Evolutionary conservation across 2,888 invertebrate genomes (phyloP).

Genomic region (Diarsia brunnea): DNA sequence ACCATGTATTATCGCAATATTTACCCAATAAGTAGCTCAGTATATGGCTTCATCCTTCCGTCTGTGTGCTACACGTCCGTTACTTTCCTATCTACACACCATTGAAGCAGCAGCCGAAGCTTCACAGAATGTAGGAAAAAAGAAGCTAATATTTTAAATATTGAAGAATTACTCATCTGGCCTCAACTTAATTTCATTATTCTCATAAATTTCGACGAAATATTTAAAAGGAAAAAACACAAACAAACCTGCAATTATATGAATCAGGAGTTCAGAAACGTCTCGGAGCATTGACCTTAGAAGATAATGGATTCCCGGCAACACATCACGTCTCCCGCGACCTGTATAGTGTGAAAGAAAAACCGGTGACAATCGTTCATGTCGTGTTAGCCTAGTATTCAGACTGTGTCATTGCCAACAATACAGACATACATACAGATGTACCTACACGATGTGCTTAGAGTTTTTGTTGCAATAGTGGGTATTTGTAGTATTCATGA

Average conservation of each 20-base stretch:
- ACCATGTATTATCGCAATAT: slow-evolving; percentile 36
- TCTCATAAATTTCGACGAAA: neutral
- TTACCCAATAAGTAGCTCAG: slow-evolving; percentile 10
- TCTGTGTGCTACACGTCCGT: neutral
- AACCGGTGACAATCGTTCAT: slow-evolving; percentile 52
- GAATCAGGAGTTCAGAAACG: slow-evolving; percentile 31
- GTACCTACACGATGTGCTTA: slow-evolving; percentile 26
- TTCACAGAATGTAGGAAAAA: neutral
- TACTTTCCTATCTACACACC: slow-evolving; percentile 15
- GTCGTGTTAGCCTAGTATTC: slow-evolving; percentile 59
- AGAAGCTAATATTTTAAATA: neutral
- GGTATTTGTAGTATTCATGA: slow-evolving; percentile 7
- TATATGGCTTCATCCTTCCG: slow-evolving; percentile 49
- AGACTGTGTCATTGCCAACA: slow-evolving; percentile 63
- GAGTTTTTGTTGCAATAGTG: slow-evolving; percentile 30
- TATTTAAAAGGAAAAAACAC: neutral
- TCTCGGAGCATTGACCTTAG: slow-evolving; percentile 15
- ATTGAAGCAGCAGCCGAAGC: neutral
- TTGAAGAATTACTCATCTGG: neutral
- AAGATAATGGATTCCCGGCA: slow-evolving; percentile 35
- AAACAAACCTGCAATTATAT: slow-evolving; percentile 11
- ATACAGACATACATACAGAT: slow-evolving; percentile 38
- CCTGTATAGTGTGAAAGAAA: slow-evolving; percentile 59
- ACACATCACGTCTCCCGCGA: slow-evolving; percentile 35
- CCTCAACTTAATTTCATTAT: neutral